phyloP scores from a whole-genome alignment of 2,113 vertebrate species.

The Cranoglanis bouderius region DNA sequence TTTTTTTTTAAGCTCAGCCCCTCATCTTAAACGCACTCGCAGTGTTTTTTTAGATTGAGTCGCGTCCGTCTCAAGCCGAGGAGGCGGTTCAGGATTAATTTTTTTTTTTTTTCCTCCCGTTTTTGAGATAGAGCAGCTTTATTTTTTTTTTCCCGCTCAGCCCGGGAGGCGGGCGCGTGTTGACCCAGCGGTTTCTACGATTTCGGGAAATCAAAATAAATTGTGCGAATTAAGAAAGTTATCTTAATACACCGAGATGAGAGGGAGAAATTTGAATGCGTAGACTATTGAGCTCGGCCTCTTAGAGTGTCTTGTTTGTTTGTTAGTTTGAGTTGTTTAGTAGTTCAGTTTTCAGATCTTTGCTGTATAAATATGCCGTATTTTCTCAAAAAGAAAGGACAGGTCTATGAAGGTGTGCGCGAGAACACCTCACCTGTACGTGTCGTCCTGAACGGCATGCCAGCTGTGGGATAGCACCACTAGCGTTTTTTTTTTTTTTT shows the following conservation, averaged over 20 bases:
- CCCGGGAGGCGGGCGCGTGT: slow-evolving; percentile 16
- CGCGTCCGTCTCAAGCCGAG: slow-evolving; percentile 44
- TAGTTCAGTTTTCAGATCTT: not conserved
- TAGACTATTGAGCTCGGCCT: not conserved
- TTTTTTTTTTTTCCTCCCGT: slow-evolving; percentile 38
- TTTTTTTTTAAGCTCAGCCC: slow-evolving; percentile 61
- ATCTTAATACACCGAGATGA: slow-evolving; percentile 50
- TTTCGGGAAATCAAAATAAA: slow-evolving; percentile 46
- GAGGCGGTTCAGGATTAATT: slow-evolving; percentile 46
- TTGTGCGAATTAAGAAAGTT: slow-evolving; percentile 36
- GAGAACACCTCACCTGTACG: slow-evolving; percentile 30
- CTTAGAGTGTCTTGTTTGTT: not conserved
- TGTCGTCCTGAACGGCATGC: not conserved
- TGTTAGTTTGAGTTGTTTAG: not conserved
- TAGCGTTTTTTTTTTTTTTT: slow-evolving; percentile 31
- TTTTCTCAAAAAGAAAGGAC: not conserved
- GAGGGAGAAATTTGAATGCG: slow-evolving; percentile 18
- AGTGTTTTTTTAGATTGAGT: slow-evolving; percentile 62
- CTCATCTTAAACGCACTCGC: slow-evolving; percentile 63
- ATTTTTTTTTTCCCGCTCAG: slow-evolving; percentile 36
- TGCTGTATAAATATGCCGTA: not conserved
- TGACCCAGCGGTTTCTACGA: slow-evolving; percentile 47
- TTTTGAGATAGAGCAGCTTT: slow-evolving; percentile 51
- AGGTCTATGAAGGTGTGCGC: not conserved
- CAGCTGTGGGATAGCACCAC: slow-evolving; percentile 29